These are phyloP conservation scores for Prunella fulvescens DNA, from an alignment of 2,113 vertebrate genomes.

Conservation along the genomic window DNA sequence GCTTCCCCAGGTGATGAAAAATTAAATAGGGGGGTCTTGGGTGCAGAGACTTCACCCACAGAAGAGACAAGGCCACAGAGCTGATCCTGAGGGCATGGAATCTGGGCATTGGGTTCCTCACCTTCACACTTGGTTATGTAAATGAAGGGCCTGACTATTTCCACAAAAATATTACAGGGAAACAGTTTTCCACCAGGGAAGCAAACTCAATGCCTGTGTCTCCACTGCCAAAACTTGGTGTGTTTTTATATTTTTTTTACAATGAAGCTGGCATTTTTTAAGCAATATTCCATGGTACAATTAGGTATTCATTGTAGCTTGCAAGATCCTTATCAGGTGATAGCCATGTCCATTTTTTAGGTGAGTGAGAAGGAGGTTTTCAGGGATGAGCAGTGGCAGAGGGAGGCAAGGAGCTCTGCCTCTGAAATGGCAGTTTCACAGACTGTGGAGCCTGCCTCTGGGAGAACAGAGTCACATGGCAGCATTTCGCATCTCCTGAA, in stretches of 20 bases:
- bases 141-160: not conserved
- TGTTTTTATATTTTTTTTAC: not conserved
- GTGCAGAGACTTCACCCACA: not conserved
- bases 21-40: not conserved
- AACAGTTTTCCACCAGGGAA: not conserved
- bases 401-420: not conserved
- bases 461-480: not conserved
- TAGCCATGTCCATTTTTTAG: not conserved
- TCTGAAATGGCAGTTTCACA: not conserved
- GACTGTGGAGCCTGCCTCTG: not conserved
- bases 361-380: not conserved
- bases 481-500: not conserved
- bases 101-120: not conserved
- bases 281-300: not conserved
- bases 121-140: not conserved
- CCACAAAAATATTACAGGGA: not conserved
- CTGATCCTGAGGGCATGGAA: no score
- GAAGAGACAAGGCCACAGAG: not conserved
- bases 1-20: not conserved
- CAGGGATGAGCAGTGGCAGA: not conserved
- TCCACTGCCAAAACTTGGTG: not conserved
- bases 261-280: not conserved
- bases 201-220: not conserved
- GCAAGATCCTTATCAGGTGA: not conserved
- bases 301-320: not conserved